A percentile compares a stretch with the other conserved stretches of the same genome.
These are phyloP conservation scores for Haliclystus octoradiatus DNA, from an alignment of 30 jellyfish, hydroid and myxozoan species.

Conservation along the genomic window DNA sequence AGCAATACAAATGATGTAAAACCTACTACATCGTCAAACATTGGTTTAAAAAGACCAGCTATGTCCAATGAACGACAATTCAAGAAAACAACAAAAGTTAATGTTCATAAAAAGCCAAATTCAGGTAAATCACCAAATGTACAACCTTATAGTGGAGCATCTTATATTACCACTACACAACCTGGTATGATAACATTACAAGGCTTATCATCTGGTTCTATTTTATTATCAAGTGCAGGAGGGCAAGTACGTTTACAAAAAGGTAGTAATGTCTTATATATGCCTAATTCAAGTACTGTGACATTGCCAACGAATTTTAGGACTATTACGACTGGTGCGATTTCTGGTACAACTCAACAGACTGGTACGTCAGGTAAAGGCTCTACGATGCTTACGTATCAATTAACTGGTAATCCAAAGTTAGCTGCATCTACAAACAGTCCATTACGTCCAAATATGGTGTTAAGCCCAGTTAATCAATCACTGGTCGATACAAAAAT, in stretches of 20 bases:
- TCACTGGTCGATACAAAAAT: background rate
- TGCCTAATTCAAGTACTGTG: constrained; percentile 9
- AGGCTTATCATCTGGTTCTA: constrained; percentile 43
- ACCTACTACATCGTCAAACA: background rate
- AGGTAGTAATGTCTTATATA: constrained; percentile 35
- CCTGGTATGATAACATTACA: constrained; percentile 24
- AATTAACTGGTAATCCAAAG: background rate
- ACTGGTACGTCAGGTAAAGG: background rate
- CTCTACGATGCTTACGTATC: background rate
- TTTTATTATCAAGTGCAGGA: constrained; percentile 48
- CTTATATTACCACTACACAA: background rate
- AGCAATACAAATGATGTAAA: too few species aligned
- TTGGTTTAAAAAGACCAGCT: background rate
- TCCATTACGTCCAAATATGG: background rate
- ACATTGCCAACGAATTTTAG: constrained; percentile 3
- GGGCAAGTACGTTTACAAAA: constrained; percentile 61
- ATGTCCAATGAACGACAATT: background rate
- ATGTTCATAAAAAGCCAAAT: background rate
- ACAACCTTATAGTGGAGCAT: background rate
- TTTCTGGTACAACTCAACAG: background rate
- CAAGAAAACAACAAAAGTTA: background rate
- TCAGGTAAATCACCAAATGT: background rate
- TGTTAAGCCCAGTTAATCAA: background rate
- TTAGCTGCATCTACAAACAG: background rate
- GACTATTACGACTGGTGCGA: constrained; percentile 10